Conservation (phyloP, 2,113 vertebrate genomes). For the Speoplatyrhinus poulsoni region DNA sequence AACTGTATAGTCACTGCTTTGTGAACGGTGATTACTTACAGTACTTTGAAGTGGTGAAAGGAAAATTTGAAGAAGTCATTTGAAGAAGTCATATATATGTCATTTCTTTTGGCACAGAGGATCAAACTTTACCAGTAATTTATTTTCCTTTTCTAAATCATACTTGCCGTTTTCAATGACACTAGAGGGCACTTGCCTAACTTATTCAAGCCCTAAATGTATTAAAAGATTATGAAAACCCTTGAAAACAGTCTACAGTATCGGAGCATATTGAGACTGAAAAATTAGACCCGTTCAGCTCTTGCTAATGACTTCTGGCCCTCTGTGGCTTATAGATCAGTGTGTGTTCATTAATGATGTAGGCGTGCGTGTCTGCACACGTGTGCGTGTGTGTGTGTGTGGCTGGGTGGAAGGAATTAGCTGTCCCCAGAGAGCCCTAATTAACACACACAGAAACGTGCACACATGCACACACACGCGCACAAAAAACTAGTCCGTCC, state of each 20-base stretch:
- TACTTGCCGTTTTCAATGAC: slow-evolving; percentile 16
- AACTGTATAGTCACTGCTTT: slow-evolving; percentile 1
- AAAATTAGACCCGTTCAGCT: slow-evolving; percentile 57
- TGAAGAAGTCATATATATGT: slow-evolving; percentile 7
- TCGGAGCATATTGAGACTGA: slow-evolving; percentile 49
- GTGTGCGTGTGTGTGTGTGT: slow-evolving; percentile 15
- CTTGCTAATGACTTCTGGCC: slow-evolving; percentile 64
- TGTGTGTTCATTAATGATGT: slow-evolving; percentile 71
- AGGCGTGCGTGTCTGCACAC: slow-evolving; percentile 48
- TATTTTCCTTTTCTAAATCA: slow-evolving; percentile 15
- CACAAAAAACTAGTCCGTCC: slow-evolving; percentile 14
- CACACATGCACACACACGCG: background rate
- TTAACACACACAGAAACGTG: slow-evolving; percentile 31
- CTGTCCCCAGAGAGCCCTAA: slow-evolving; percentile 57
- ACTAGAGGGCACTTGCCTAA: slow-evolving; percentile 28
- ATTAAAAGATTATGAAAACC: slow-evolving; percentile 33
- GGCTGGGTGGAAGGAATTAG: slow-evolving; percentile 64
- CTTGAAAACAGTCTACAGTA: slow-evolving; percentile 45
- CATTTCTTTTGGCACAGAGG: background rate
- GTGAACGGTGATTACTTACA: slow-evolving; percentile 15
- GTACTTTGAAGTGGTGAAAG: slow-evolving; percentile 17
- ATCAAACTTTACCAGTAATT: background rate
- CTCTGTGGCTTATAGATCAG: slow-evolving; percentile 67
- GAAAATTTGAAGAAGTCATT: slow-evolving; percentile 24
- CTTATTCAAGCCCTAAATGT: slow-evolving; percentile 46